Evolutionary conservation across 2,797 vertebrate species (phyloP).

Genomic region (Pipistrellus nathusii): DNA sequence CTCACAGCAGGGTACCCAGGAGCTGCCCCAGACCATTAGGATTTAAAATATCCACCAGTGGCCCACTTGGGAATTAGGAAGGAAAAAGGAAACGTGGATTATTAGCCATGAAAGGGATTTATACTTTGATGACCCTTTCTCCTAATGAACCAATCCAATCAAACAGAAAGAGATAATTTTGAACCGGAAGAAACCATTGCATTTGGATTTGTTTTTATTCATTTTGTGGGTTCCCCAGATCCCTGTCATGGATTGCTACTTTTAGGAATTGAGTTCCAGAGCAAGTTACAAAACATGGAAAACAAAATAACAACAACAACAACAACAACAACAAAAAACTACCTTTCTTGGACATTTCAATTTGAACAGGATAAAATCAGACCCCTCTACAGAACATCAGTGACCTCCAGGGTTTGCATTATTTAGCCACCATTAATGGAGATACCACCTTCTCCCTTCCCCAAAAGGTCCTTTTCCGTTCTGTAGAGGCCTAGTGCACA

Average conservation of each 20-base stretch:
- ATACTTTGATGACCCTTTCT: background rate
- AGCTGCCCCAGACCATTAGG: too few species aligned
- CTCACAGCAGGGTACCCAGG: fast-evolving
- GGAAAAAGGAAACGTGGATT: background rate
- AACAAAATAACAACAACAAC: background rate
- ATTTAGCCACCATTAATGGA: background rate
- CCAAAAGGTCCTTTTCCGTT: background rate
- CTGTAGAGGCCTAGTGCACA: fast-evolving
- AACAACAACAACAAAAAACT: background rate
- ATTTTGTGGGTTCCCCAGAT: too few species aligned
- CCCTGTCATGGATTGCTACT: background rate
- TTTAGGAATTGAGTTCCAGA: background rate
- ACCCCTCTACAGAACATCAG: background rate
- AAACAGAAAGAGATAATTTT: background rate
- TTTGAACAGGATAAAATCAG: background rate
- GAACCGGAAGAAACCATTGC: background rate
- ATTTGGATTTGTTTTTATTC: background rate
- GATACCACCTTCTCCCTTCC: background rate
- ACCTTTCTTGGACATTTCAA: background rate
- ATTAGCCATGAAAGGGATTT: background rate
- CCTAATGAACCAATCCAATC: background rate
- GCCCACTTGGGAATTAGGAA: background rate
- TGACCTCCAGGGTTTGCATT: background rate
- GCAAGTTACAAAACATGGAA: background rate
- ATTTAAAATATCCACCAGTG: background rate